A percentile compares a stretch with the other conserved stretches of the same genome.
These are phyloP conservation scores for Cenopis cana DNA, from an alignment of 2,888 invertebrate genomes.

Conservation along the genomic window DNA sequence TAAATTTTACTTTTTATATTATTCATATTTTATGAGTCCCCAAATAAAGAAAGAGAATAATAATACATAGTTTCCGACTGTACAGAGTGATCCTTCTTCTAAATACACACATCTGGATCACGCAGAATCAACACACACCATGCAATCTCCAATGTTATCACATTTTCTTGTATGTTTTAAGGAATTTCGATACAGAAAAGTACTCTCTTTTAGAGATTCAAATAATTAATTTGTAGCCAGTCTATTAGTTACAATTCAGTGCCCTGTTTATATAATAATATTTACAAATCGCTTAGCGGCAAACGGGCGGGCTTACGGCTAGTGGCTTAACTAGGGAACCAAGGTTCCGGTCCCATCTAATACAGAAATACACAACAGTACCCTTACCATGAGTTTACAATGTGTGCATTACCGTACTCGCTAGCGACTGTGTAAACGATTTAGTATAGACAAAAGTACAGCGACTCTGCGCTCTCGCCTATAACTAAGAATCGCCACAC, in stretches of 20 bases:
- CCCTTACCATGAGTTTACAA: too few species aligned
- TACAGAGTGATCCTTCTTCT: slow-evolving; percentile 23
- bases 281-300: slow-evolving; percentile 76
- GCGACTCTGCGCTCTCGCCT: too few species aligned
- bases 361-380: slow-evolving; percentile 2
- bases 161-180: slow-evolving; percentile 45
- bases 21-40: too few species aligned
- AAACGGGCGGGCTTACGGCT: slow-evolving; percentile 51
- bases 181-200: slow-evolving; percentile 42
- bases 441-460: too few species aligned
- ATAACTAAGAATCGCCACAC: too few species aligned
- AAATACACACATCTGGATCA: slow-evolving; percentile 29
- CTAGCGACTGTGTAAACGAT: too few species aligned
- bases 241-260: slow-evolving; percentile 73
- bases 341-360: slow-evolving; percentile 23
- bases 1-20: too few species aligned
- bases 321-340: slow-evolving; percentile 30
- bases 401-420: too few species aligned
- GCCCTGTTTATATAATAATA: slow-evolving; percentile 62
- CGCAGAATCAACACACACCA: slow-evolving; percentile 40
- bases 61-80: too few species aligned
- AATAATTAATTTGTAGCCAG: slow-evolving; percentile 69
- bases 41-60: too few species aligned
- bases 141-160: slow-evolving; percentile 44
- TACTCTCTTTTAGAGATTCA: slow-evolving; percentile 79